Evolutionary conservation across 2,888 invertebrate genomes (phyloP), one percentile per base, ranked within the genome.

Genomic region (Heliconius aoede): DNA sequence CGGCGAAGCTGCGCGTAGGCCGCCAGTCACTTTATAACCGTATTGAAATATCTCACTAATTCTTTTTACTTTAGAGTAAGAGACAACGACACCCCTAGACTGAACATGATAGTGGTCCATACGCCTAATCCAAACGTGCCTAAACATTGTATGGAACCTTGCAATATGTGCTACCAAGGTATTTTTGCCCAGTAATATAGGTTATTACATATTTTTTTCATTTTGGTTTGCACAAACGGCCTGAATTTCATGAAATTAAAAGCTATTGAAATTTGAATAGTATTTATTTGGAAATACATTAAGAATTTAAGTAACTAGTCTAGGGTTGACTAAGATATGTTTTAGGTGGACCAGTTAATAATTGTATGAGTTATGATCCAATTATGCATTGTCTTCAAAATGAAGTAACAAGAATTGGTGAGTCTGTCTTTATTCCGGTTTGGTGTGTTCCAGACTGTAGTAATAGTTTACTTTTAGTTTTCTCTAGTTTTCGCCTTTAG

Each of bases 41-140:
- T 61, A 4, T 69, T n/a, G 4, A 69, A 30, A 28, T 69, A 21
- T n/a, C 89, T 93, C 90, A 91, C 90, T 91, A 91, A 89, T 79
- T 87, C 90, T 90, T 91, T 85, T 91, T 87, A 88, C 91, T 90
- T 82, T 89, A 93, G 92, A 89, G 83, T 83, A 80, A 85, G 85
- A 80, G 86, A 87, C 18, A 83, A 83, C 80, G 78, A 77, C 67
- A 79, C 86, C 30, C 86, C 89, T 60, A 85, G 84, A 79, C 83
- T 90, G 87, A 91, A 91, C 89, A 93, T 93, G 92, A 82, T 93
- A 68, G 89, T 93, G 74, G 86, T 93, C 62, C 94, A 92, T 80
- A 83, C 87, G 76, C 89, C 90, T 82, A 83, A 65, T 24, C 65
- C 36, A 65, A 65, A 65, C 15, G 36, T 78, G 74, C 86, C 87